Evolutionary conservation across 2,113 vertebrate genomes (phyloP), one percentile per base, ranked within the genome.

Genomic region (Ivindomyrus marchei): DNA sequence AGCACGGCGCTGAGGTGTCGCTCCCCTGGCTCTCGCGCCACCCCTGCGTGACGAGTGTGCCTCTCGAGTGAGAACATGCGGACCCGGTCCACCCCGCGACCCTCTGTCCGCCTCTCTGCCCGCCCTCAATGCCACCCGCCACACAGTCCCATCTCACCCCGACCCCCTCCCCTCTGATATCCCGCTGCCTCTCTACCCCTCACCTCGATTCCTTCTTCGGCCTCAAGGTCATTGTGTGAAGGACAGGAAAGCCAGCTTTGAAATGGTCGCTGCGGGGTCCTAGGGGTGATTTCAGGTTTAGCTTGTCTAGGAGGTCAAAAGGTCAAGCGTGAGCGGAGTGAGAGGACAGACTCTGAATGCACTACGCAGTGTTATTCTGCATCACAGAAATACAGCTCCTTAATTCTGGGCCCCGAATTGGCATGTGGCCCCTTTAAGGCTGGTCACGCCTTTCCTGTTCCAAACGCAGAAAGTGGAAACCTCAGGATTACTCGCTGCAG

Each of bases 1-100:
- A 96, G 96, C 95, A 94, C 90, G 93, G 92, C 27, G 15, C 17
- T 8, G 24, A 62, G 17, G 24, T 17, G 0, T 2, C 27, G 49
- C 47, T 9, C 70, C 3, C 31, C 9, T 36, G 17, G 27, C 13
- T 15, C 45, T 24, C 6, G 3, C 10, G 9, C 47, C 3, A 19
- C 66, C 70, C 56, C 49, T 7, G 39, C 9, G 56, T 62, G 56
- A 88, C 27, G 87, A 45, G 19, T 56, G 10, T 56, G 3, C 19
- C 39, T 45, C 88, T 74, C 13, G 6, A 49, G 42, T 9, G n/a
- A 13, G 62, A 58, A 3, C 87, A 88, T 39, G 15, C 47, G 31
- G 27, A 4, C 3, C 21, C 10, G 27, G 36, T 58, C 53, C 50
- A 13, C 87, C 87, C 15, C 83, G 13, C 21, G 17, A 27, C 85